A percentile compares a stretch with the other conserved stretches of the same genome.
phyloP scores from a whole-genome alignment of 1,140 invertebrate species.

The Sarcophaga bullata region DNA sequence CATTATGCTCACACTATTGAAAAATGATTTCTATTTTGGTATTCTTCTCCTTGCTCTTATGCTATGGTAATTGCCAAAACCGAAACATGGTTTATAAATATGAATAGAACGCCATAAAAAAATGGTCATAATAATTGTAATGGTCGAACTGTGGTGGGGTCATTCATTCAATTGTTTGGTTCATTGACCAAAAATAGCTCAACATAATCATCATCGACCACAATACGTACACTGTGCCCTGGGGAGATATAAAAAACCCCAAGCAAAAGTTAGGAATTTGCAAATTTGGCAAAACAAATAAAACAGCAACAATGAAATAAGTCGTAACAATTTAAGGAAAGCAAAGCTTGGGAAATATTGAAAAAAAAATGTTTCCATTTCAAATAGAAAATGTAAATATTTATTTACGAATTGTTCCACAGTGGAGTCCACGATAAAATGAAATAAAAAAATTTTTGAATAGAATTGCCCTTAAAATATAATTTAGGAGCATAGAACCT shows the following conservation, averaged over 20 bases:
- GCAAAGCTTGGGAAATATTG: neutral
- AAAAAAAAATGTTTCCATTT: too few relatives aligned
- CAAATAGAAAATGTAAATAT: too few relatives aligned
- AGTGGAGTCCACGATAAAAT: too few relatives aligned
- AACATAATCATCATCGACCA: neutral
- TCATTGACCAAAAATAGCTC: constrained; percentile 13
- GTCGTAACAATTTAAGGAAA: too few relatives aligned
- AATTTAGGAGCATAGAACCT: too few relatives aligned
- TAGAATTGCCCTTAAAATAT: too few relatives aligned
- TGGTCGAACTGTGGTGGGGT: neutral
- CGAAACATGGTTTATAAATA: too few relatives aligned
- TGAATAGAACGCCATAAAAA: neutral
- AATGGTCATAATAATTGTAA: constrained; percentile 4
- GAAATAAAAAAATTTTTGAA: too few relatives aligned
- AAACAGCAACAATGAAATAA: too few relatives aligned
- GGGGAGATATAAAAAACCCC: too few relatives aligned
- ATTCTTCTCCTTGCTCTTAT: neutral
- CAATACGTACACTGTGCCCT: neutral
- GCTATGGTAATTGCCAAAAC: neutral
- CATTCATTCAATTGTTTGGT: neutral
- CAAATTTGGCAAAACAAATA: neutral
- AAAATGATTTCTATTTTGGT: neutral
- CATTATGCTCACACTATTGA: neutral
- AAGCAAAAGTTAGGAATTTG: neutral
- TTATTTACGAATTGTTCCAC: too few relatives aligned